phyloP scores from a whole-genome alignment of 2,797 vertebrate genomes.

The Acanthiza pusilla region DNA sequence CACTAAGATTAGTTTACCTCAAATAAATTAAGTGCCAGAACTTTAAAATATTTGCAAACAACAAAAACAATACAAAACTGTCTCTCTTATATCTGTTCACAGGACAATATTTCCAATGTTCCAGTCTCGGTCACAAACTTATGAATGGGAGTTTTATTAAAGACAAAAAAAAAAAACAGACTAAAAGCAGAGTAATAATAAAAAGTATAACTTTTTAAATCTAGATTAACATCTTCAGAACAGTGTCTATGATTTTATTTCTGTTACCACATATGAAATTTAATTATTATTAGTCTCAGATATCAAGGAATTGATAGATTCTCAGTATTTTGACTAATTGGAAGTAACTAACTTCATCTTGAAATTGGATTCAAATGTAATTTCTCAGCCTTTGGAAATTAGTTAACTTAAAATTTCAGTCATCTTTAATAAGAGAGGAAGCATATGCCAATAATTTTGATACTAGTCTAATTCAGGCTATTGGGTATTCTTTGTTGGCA shows the following conservation, averaged over 20 bases:
- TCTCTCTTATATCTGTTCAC: background rate
- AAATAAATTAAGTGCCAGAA: background rate
- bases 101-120: background rate
- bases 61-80: background rate
- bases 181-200: background rate
- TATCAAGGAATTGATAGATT: background rate
- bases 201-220: background rate
- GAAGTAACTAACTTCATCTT: background rate
- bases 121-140: background rate
- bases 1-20: background rate
- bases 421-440: background rate
- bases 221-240: background rate
- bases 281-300: background rate
- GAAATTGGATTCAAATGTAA: background rate
- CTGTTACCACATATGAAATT: background rate
- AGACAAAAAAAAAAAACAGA: background rate
- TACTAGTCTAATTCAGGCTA: background rate
- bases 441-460: background rate
- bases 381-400: background rate
- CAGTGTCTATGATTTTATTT: background rate
- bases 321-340: background rate
- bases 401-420: background rate
- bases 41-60: background rate
- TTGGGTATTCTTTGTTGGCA: background rate
- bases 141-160: background rate